A percentile compares a stretch with the other conserved stretches of the same genome.
Evolutionary conservation across 2,888 invertebrate genomes (phyloP).

Genomic region (Odontomyia ornata): DNA sequence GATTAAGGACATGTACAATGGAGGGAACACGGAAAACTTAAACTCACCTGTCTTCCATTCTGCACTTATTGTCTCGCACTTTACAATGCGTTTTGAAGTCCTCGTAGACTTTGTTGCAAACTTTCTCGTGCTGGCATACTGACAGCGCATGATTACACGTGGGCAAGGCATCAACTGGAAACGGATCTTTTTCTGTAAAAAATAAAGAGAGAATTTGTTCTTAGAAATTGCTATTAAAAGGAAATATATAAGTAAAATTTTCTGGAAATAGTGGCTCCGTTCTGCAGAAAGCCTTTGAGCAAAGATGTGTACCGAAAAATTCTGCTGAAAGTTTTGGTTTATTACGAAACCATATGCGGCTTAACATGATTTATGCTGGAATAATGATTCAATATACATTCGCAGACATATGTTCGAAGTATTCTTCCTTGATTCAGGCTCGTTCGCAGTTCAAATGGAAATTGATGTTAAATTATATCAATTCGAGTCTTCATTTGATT

Average conservation of each 20-base stretch:
- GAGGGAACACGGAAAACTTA: neutral
- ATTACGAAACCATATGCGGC: too few species aligned
- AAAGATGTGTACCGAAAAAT: too few species aligned
- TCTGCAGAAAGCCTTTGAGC: too few species aligned
- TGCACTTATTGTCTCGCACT: slow-evolving; percentile 84
- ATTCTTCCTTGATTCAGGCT: too few species aligned
- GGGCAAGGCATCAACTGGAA: slow-evolving; percentile 87
- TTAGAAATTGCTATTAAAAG: neutral
- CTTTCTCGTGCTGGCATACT: slow-evolving; percentile 82
- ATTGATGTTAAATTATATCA: too few species aligned
- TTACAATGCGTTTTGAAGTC: slow-evolving; percentile 89
- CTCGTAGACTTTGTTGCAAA: slow-evolving; percentile 83
- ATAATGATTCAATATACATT: too few species aligned
- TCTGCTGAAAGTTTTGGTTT: too few species aligned
- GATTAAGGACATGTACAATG: neutral
- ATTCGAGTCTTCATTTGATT: too few species aligned
- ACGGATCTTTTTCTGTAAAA: slow-evolving; percentile 80
- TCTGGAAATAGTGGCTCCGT: too few species aligned
- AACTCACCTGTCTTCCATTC: slow-evolving; percentile 86
- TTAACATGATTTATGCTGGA: too few species aligned
- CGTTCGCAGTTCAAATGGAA: too few species aligned
- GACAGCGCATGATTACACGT: slow-evolving; percentile 89
- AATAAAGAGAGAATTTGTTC: neutral
- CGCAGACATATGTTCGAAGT: too few species aligned
- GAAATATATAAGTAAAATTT: neutral